Evolutionary conservation across 2,888 invertebrate species (phyloP), one percentile per base, ranked within the genome.

Genomic region (Germaria angustata): DNA sequence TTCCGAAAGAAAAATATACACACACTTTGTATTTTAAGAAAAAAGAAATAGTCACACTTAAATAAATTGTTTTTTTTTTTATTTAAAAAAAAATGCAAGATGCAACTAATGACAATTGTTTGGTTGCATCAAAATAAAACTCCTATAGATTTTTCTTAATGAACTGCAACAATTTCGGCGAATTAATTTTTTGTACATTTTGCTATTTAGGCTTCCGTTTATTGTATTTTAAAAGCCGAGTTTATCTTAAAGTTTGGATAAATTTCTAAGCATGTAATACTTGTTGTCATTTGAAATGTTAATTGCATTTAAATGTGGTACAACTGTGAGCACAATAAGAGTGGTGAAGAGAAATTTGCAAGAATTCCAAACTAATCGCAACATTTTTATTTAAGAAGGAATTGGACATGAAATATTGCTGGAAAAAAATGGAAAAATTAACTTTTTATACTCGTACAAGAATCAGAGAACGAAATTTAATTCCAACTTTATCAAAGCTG

Each of bases 41-140:
- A 13, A 59, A 72, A 51, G 13, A 73, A 71, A 78, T 65, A 72
- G 72, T 81, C 81, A 81, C 81, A 78, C 78, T 81, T 81, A 81
- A 81, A 78, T 78, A 77, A 63, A 69, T 46, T 61, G 53, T 36
- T 55, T 49, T 34, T 65, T 49, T 7, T 17, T 49, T 13, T 55
- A 53, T 68, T 24, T 51, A 11, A 9, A 22, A 5, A 5, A 5
- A 28, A 5, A 32, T 55, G 15, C 17, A 22, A 11, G 2, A 13
- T 20, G 39, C 22, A 72, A 59, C 53, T 80, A 80, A 73, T 73
- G 73, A 63, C 66, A 69, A 69, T 80, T 75, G 68, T 55, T 49
- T 75, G 44, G 34, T 9, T 39, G 36, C 49, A 22, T 65, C 13
- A 39, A 49, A 49, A 32, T 20, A 0, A 28, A 55, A 68, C 28